Base-by-base conservation (phyloP, 2,797 vertebrate genomes). In the Vultur gryphus region DNA sequence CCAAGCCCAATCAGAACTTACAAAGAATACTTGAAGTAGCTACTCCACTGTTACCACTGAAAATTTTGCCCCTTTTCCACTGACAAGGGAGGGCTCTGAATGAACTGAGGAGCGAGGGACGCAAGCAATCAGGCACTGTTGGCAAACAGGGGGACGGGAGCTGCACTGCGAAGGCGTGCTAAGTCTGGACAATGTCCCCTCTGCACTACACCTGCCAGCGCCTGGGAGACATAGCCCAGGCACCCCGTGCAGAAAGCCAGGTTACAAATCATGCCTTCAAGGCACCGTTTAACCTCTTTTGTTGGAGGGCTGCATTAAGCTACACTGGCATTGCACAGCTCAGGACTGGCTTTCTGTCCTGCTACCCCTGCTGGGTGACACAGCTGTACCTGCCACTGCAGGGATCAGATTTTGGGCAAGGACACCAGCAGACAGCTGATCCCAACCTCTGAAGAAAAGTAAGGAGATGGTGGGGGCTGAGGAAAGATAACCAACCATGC, bases 41-140 rank as follows among this genome's bases (percentile, higher is more conserved):
- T 17, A 21, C 43, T 75, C 20, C 7, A 15, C 24, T 43, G 23
- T 26, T 51, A 31, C 7, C 4, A 3, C 16, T 13, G 33, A 54
- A 58, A 67, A 54, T 35, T 43, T 31, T 35, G 35, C 20, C 41
- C 55, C 31, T 65, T 54, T 67, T 31, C 20, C 25, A 64, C 24
- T 5, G 5, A 21, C 29, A 44, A 41, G 11, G 26, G 12, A 51
- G 62, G 20, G 17, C 41, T 64, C 55, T 43, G n/a, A 55, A 33
- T 1, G 43, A 90, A 13, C 44, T 3, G 14, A 41, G 61, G 33
- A 52, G 13, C 0, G 0, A 59, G 8, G 16, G 17, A 59, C 59
- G 80, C 6, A 13, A 65, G 43, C 20, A 11, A 12, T 8, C 37
- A 26, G 16, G 10, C 1, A 1, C 8, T 20, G 13, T 1, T 33